Evolutionary conservation across 53 echinoderm and acorn worm genomes (phyloP), one percentile per base, ranked within the genome.

Genomic region (Mesocentrotus franciscanus): DNA sequence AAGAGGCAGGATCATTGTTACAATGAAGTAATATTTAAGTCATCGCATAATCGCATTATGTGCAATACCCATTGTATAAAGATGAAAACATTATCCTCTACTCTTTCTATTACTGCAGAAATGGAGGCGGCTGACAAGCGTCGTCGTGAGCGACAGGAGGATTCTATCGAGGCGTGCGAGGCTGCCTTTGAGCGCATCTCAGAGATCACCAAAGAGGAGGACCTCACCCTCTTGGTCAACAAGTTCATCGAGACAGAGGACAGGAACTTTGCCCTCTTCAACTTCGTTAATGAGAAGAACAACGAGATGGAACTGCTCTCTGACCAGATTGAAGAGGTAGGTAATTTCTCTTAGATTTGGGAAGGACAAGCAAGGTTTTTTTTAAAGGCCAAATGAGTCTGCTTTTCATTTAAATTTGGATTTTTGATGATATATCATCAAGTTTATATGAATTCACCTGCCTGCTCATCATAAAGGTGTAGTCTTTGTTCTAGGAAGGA

Each of bases 241-340:
- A 99, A 99, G 91, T 99, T 99, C 92, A 96, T 99, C 56, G 97
- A 99, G 91, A 97, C 97, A 15, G 99, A 99, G 89, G 99, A 99
- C 91, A 95, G 99, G 10, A 99, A 99, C 96, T 99, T 99, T 96
- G 99, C 99, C 60, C 99, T 99, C 76, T 99, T 99, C 96, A 99
- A 99, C 96, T 99, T 96, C 42, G 97, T 99, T 90, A 99, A 99
- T 58, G 99, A 99, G 95, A 97, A 99, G 97, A 99, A 99, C 91
- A 99, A 99, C 76, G 97, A 98, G 96, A 97, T 99, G 81, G 99
- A 99, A 95, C 68, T 96, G 34, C 96, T 98, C 27, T 97, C 97
- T 78, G 99, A 99, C 70, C 99, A 98, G 93, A 99, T 99, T 78
- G 92, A 96, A 6, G 99, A 99, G 99, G 99, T 99, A 60, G 33